Base-by-base conservation (phyloP, 1,140 invertebrate species). In the Nylanderia fulva region DNA sequence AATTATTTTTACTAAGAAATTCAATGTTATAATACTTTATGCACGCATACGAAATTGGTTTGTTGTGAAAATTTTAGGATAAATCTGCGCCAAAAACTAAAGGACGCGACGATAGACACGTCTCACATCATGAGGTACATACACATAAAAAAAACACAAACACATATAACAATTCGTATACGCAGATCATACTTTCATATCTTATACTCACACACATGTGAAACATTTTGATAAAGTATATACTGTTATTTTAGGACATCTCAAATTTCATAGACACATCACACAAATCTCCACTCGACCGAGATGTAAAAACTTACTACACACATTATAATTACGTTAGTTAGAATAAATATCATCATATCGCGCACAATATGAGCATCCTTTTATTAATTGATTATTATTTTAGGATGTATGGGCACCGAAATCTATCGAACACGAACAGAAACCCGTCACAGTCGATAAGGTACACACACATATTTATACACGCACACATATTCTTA, bases 381-480 rank as follows among this genome's bases (percentile, higher is more conserved):
- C 15, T 39, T 66, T 80, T 58, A 27, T 80, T 80, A 61, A 75
- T 61, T 58, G n/a, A n/a, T 39, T 60, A 60, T 68, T 60, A 69
- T 85, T 85, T 69, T 85, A 85, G 84, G 84, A 85, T 1, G 48
- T 85, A 39, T 85, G 75, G 83, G 75, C 61, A 11, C 76, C 83
- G 4, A 85, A 45, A 52, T 56, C 63, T 18, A 60, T 39, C 11
- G 45, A 56, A 4, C 24, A 18, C 36, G 27, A 66, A 77, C 15
- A 15, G 33, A 84, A 76, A 48, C 42, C 39, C n/a, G 27, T 63
- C 27, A 84, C 42, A 27, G n/a, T 39, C 18, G 42, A 84, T 27
- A 84, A 84, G 71, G 80, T 84, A 84, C 29, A 76, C 60, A 9
- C 0, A 24, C 18, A 82, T 21, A 61, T 15, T 13, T 7, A 61